phyloP scores from a whole-genome alignment of 2,113 vertebrate genomes.

The Hippocampus comes region DNA sequence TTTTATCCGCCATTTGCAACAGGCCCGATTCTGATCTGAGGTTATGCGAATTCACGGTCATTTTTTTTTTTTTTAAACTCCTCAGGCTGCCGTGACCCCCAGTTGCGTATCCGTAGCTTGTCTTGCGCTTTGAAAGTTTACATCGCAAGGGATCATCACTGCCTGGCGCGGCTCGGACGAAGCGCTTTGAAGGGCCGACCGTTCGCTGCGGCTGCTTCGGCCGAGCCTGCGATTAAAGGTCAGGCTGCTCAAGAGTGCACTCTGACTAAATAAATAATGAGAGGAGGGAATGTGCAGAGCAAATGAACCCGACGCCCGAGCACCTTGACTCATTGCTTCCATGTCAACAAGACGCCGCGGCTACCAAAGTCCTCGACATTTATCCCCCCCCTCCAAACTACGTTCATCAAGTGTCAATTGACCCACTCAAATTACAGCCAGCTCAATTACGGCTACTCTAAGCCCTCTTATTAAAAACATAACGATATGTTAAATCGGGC shows the following conservation, averaged over 20 bases:
- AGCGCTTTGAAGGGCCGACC: conserved; percentile 14
- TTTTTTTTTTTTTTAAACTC: not conserved
- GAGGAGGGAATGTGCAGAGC: conserved; percentile 34
- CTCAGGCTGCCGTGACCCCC: not conserved
- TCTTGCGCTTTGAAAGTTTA: conserved; percentile 44
- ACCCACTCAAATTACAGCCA: conserved; percentile 15
- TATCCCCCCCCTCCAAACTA: conserved; percentile 10
- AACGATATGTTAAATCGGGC: not conserved
- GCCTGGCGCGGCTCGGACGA: conserved; percentile 19
- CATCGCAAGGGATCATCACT: conserved; percentile 32
- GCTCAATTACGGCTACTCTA: not conserved
- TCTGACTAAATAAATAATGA: conserved; percentile 64
- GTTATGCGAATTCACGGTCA: too few relatives aligned
- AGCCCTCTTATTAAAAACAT: not conserved
- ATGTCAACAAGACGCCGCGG: conserved; percentile 30
- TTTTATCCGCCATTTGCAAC: not conserved
- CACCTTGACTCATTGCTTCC: conserved; percentile 16
- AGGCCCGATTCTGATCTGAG: not conserved
- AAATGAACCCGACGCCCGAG: conserved; percentile 28
- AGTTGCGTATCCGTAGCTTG: conserved; percentile 11
- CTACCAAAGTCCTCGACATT: conserved; percentile 47
- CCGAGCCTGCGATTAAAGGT: conserved; percentile 46
- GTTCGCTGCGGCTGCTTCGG: conserved; percentile 31
- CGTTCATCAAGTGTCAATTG: conserved; percentile 12
- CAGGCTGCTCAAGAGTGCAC: conserved; percentile 43